Evolutionary conservation across 30 jellyfish, hydroid and myxozoan genomes (phyloP).

Genomic region (Aurelia coerulea): DNA sequence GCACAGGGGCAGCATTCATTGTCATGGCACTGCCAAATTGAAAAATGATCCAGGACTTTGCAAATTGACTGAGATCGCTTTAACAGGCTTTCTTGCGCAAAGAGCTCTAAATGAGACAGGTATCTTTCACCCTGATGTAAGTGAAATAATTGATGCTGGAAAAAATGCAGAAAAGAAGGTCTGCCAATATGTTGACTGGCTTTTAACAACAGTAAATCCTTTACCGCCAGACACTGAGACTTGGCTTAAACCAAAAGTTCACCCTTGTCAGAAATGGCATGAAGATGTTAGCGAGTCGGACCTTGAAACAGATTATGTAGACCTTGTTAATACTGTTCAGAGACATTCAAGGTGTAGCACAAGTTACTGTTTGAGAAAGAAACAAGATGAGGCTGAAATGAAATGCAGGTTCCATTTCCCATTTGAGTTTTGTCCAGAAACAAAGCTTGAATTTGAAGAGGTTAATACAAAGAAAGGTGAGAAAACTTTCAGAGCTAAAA

Average conservation of each 20-base stretch:
- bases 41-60: constrained; percentile 52
- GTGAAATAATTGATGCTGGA: constrained; percentile 5
- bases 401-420: too few relatives aligned
- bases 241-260: constrained; percentile 33
- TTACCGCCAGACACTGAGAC: constrained; percentile 19
- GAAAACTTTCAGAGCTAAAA: neutral
- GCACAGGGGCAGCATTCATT: constrained; percentile 32
- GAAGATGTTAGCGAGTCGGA: neutral
- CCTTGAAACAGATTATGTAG: constrained; percentile 9
- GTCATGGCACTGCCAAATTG: too few relatives aligned
- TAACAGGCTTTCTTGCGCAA: neutral
- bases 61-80: constrained; percentile 18
- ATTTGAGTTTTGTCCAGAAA: too few relatives aligned
- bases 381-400: too few relatives aligned
- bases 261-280: constrained; percentile 26
- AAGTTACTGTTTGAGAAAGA: too few relatives aligned
- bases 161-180: neutral
- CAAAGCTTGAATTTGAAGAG: too few relatives aligned
- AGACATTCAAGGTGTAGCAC: too few relatives aligned
- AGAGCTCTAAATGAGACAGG: neutral
- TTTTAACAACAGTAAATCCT: neutral
- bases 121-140: neutral
- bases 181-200: constrained; percentile 17
- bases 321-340: constrained; percentile 43
- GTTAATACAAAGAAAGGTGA: too few relatives aligned